Conservation (phyloP, 1,140 invertebrate genomes). For the Conus ventricosus region DNA sequence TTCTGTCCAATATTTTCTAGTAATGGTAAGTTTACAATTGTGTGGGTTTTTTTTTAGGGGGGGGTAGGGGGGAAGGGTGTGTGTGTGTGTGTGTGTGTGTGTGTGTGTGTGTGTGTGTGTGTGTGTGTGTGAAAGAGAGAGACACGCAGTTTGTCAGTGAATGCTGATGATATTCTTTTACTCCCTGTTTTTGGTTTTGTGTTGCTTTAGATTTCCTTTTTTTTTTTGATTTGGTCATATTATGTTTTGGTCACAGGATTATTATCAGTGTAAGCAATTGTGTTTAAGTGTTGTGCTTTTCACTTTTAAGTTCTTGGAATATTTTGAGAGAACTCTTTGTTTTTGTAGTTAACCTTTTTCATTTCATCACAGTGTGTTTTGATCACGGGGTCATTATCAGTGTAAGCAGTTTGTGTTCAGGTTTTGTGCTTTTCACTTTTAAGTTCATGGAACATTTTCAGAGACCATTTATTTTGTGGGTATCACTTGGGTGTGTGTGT, state of each 20-base stretch:
- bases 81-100: too few species aligned
- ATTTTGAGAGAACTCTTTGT: too few species aligned
- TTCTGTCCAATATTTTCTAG: too few species aligned
- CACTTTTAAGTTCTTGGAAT: not conserved
- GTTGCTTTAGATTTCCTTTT: slow-evolving; percentile 41
- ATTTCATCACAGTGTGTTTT: too few species aligned
- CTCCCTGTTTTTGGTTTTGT: not conserved
- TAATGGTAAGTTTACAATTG: too few species aligned
- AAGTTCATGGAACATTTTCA: not conserved
- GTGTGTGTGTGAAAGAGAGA: too few species aligned
- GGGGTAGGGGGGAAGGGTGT: too few species aligned
- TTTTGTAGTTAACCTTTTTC: too few species aligned
- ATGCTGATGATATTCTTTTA: not conserved
- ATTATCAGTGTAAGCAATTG: too few species aligned
- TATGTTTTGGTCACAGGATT: too few species aligned
- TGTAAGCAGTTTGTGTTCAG: slow-evolving; percentile 1
- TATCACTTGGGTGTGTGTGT: slow-evolving; percentile 31
- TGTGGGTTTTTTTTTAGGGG: too few species aligned
- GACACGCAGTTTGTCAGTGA: not conserved
- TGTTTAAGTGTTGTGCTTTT: not conserved
- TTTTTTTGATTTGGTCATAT: slow-evolving; percentile 1
- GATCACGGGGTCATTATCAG: not conserved
- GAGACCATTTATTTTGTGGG: slow-evolving; percentile 19
- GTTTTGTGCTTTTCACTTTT: not conserved
- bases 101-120: too few species aligned